A percentile compares a stretch with the other conserved stretches of the same genome.
phyloP scores from a whole-genome alignment of 2,113 vertebrate species.

The Platichthys flesus region DNA sequence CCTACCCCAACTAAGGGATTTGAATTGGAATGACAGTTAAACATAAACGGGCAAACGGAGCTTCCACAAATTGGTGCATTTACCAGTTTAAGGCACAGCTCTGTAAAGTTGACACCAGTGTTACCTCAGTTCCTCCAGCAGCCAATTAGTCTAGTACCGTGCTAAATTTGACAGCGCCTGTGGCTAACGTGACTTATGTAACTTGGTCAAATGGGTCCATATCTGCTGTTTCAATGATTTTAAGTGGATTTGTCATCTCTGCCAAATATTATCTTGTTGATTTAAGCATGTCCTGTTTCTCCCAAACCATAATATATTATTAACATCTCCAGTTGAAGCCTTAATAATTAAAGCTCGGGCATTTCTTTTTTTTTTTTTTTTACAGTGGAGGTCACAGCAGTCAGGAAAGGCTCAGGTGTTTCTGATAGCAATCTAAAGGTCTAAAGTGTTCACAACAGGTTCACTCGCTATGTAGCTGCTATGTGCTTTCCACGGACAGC shows the following conservation, averaged over 20 bases:
- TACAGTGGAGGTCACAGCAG: background rate
- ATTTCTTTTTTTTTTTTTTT: too few species aligned
- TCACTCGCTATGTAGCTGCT: constrained; percentile 6
- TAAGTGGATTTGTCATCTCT: constrained; percentile 38
- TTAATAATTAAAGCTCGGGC: too few species aligned
- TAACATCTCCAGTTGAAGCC: background rate
- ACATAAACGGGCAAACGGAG: constrained; percentile 3
- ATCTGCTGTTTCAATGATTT: constrained; percentile 35
- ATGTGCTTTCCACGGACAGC: background rate
- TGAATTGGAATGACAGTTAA: background rate
- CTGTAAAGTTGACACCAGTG: constrained; percentile 32
- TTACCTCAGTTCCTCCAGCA: constrained; percentile 38
- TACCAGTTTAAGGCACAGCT: constrained; percentile 24
- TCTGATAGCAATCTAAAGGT: too few species aligned
- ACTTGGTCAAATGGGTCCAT: constrained; percentile 53
- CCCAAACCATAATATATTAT: constrained; percentile 26
- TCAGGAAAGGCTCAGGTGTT: background rate
- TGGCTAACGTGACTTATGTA: constrained; percentile 59
- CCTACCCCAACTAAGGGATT: background rate
- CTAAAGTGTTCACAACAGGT: constrained; percentile 2
- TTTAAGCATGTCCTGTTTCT: constrained; percentile 43
- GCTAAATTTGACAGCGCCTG: constrained; percentile 55
- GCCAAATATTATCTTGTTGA: constrained; percentile 39
- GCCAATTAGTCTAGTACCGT: constrained; percentile 55
- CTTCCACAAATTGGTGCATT: background rate